These are phyloP conservation scores for Archivesica marissinica DNA, from an alignment of 1,140 invertebrate species.

Conservation along the genomic window DNA sequence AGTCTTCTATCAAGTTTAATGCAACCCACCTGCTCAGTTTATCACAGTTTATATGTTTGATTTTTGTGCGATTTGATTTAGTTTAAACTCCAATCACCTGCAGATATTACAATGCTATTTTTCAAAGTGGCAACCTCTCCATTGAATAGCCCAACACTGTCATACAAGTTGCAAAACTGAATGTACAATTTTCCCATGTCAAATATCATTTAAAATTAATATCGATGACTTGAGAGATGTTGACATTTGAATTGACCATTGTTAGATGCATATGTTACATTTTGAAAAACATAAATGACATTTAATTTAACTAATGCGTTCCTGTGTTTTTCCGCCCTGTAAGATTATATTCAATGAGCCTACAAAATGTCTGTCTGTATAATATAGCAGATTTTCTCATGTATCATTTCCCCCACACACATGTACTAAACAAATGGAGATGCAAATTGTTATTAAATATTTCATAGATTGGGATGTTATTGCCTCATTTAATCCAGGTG, in stretches of 20 bases:
- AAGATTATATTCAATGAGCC: too few relatives aligned
- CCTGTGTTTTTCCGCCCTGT: too few relatives aligned
- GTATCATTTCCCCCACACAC: too few relatives aligned
- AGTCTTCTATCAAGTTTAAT: constrained; percentile 19
- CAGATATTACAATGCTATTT: background rate
- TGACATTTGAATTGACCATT: constrained; percentile 38
- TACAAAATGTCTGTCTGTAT: too few relatives aligned
- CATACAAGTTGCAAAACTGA: constrained; percentile 22
- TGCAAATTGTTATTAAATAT: too few relatives aligned
- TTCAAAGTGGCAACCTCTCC: background rate
- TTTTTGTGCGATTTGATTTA: constrained; percentile 23
- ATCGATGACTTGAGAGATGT: constrained; percentile 25
- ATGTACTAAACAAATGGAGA: too few relatives aligned
- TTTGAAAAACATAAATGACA: too few relatives aligned
- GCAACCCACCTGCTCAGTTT: constrained; percentile 29
- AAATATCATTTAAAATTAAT: constrained; percentile 47
- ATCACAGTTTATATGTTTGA: constrained; percentile 44
- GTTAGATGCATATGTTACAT: too few relatives aligned
- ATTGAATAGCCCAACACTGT: background rate
- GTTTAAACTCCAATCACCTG: constrained; percentile 14
- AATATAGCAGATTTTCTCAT: too few relatives aligned
- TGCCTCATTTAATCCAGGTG: too few relatives aligned
- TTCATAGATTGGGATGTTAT: too few relatives aligned
- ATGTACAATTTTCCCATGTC: constrained; percentile 34
- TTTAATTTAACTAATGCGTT: too few relatives aligned